Evolutionary conservation across 2,797 vertebrate species (phyloP), one percentile per base, ranked within the genome.

Genomic region (Periparus ater): DNA sequence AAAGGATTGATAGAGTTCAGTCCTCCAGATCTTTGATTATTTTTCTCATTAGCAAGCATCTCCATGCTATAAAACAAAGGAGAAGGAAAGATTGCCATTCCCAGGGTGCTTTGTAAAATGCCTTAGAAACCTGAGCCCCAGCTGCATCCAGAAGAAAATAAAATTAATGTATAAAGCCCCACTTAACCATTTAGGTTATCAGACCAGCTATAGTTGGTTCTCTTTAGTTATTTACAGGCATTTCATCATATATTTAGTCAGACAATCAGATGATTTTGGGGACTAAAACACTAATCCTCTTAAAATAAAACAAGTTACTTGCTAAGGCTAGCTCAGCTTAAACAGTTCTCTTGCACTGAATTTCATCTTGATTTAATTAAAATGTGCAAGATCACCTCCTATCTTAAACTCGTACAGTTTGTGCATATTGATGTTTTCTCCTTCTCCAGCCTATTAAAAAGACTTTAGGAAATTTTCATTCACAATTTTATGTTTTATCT

Each of bases 21-120:
- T 95, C 62, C 93, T 93, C 75, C 45, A 87, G 85, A 93, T 96
- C 93, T 93, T 95, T 96, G 95, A 96, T 96, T 96, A 92, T 95
- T 96, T 91, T 97, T 95, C 95, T 95, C 91, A 96, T 97, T 97
- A 96, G 67, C 88, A 95, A 85, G 36, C 88, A 89, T 96, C 78
- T 88, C 85, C 48, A 40, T 44, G 57, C 83, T 89, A 38, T 95
- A 82, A 95, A 96, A 97, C 95, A 95, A 95, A 93, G 95, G 82
- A 90, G 83, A 80, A 84, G 45, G 91, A 67, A 85, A 90, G 75
- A 75, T 86, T 96, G 91, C 68, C 77, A 29, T 94, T 96, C 94
- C 93, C 94, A 92, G 87, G 91, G 90, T 88, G 89, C 88, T 95
- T 91, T 3, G 5, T 74, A 96, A 96, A 92, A 73, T 88, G 82